Percentiles rank a stretch among this genome's conserved stretches.
Evolutionary conservation across 1,140 invertebrate species (phyloP).

Genomic region (Paralvinella palmiformis): DNA sequence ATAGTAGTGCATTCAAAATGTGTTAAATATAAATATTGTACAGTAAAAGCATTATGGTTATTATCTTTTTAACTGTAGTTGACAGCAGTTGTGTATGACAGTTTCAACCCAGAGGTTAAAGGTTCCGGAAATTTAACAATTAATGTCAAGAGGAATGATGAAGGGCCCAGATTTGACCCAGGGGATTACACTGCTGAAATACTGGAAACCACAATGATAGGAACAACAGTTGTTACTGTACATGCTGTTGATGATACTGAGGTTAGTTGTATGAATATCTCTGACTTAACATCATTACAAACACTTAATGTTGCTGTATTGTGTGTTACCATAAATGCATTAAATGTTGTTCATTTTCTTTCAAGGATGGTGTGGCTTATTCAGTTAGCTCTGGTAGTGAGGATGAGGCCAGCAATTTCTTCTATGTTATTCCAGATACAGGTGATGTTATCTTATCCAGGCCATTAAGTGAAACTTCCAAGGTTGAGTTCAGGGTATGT

Average conservation of each 20-base stretch:
- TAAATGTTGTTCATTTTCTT: background rate
- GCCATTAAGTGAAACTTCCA: conserved; percentile 4
- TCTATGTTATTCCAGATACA: conserved; percentile 1
- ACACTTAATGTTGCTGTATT: background rate
- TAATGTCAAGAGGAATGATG: conserved; percentile 7
- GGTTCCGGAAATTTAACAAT: conserved; percentile 8
- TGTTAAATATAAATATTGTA: no score
- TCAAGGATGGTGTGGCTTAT: background rate
- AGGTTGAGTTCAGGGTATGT: conserved; percentile 4
- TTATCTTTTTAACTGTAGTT: background rate
- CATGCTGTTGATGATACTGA: background rate
- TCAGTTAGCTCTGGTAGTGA: background rate
- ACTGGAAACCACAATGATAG: conserved; percentile 8
- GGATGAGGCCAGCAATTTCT: background rate
- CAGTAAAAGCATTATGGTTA: no score
- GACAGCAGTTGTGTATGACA: conserved; percentile 9
- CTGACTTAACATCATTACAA: background rate
- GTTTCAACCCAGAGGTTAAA: background rate
- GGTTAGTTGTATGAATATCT: background rate
- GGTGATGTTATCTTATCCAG: conserved; percentile 9
- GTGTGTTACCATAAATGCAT: background rate
- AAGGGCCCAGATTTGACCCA: conserved; percentile 8
- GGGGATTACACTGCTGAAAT: conserved; percentile 12
- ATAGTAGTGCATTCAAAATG: background rate
- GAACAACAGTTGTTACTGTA: conserved; percentile 5